Evolutionary conservation across 1,140 invertebrate genomes (phyloP).

Genomic region (Aradophagus sp.): DNA sequence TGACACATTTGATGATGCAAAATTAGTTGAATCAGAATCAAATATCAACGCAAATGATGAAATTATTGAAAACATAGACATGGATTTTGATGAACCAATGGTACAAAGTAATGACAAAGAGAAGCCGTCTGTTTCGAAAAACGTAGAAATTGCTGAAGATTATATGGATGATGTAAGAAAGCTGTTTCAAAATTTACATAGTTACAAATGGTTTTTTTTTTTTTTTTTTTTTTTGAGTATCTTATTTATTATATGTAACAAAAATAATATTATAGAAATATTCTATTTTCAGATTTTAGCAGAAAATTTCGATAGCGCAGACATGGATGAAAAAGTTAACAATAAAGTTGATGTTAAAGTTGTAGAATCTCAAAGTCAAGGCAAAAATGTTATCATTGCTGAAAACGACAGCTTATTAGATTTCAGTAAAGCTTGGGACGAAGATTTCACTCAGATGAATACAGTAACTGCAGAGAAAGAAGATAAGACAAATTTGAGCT

Average conservation of each 20-base stretch:
- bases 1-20: conserved; percentile 40
- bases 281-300: conserved; percentile 60
- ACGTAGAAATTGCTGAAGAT: too few species aligned
- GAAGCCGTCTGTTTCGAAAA: too few species aligned
- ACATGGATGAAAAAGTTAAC: conserved; percentile 21
- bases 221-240: too few species aligned
- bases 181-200: too few species aligned
- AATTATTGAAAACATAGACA: conserved; percentile 19
- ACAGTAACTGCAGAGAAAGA: conserved; percentile 50
- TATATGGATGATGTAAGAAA: conserved; percentile 61
- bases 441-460: conserved; percentile 65
- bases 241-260: too few species aligned
- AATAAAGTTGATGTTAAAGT: conserved; percentile 1
- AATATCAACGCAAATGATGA: conserved; percentile 10
- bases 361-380: not conserved
- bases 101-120: too few species aligned
- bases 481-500: conserved; percentile 56
- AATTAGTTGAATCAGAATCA: conserved; percentile 7
- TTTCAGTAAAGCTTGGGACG: conserved; percentile 59
- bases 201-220: conserved; percentile 3
- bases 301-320: conserved; percentile 61
- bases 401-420: conserved; percentile 31
- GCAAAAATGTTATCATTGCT: conserved; percentile 10
- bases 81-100: conserved; percentile 27
- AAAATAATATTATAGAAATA: too few species aligned